Conservation (phyloP, 2,888 invertebrate genomes). For the Holacanthella duospinosa region DNA sequence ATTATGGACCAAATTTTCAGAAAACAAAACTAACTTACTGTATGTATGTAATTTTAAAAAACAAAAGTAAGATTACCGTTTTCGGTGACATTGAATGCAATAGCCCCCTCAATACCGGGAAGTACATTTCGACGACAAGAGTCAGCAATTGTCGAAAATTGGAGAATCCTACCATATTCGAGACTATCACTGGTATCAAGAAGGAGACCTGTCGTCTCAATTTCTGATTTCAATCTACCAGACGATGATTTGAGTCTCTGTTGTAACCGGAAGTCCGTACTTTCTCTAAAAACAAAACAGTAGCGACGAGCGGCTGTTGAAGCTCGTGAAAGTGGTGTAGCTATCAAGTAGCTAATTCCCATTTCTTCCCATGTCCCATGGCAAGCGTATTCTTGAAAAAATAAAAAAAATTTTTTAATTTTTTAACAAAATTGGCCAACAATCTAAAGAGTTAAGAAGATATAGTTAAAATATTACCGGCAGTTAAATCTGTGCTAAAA, state of each 20-base stretch:
- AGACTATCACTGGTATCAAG: neutral
- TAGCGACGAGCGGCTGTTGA: slow-evolving; percentile 57
- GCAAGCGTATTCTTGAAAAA: slow-evolving; percentile 65
- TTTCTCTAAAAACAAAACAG: slow-evolving; percentile 65
- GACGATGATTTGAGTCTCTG: slow-evolving; percentile 6
- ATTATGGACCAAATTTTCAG: neutral
- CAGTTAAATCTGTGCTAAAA: slow-evolving; percentile 55
- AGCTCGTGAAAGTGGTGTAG: slow-evolving; percentile 59
- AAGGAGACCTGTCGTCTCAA: neutral
- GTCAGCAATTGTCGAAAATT: slow-evolving; percentile 53
- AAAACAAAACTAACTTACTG: too few species aligned
- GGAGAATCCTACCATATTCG: slow-evolving; percentile 42
- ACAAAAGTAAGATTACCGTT: slow-evolving; percentile 9
- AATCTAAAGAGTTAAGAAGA: neutral
- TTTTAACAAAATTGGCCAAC: neutral
- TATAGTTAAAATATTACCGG: slow-evolving; percentile 48
- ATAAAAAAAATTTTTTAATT: neutral
- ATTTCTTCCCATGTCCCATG: slow-evolving; percentile 83
- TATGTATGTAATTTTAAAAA: neutral
- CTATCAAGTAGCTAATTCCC: slow-evolving; percentile 73
- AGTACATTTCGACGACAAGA: slow-evolving; percentile 53
- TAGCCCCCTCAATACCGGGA: slow-evolving; percentile 49
- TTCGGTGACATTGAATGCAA: slow-evolving; percentile 55
- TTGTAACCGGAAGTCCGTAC: slow-evolving; percentile 16
- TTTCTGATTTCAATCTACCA: neutral